Base-by-base conservation (phyloP, 2,888 invertebrate genomes). In the Achlya flavicornis region DNA sequence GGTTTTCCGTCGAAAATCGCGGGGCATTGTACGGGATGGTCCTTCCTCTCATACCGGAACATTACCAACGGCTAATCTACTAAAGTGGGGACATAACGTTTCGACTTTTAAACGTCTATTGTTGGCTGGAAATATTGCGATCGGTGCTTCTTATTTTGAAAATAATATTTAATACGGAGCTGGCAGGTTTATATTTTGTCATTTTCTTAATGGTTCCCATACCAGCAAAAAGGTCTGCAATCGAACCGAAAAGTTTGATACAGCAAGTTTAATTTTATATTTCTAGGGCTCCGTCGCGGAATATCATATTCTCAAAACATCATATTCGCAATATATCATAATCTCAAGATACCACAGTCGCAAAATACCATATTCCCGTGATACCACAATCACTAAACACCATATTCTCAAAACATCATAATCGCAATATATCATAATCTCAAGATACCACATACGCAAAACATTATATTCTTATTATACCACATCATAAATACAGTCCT, bases 11-110 rank as follows among this genome's bases (percentile, higher is more conserved):
- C 64, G 69, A 76, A 79, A 68, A 66, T 71, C 70, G 72, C 58
- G 58, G 43, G 65, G 68, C 70, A 79, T 86, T 87, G 80, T 85
- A 76, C 67, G 62, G 64, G 66, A 66, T 65, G 65, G 64, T 68
- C 67, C 70, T 65, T 71, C 66, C 67, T 66, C 66, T 62, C 41
- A 69, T 66, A 79, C 84, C 87, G 89, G 86, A 74, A 79, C 87
- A 88, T 89, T 88, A 87, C 74, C 66, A 63, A 61, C 67, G 68
- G 85, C 83, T 89, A 90, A 90, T 90, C 89, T 88, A 57, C 72
- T 79, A 85, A 86, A 90, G 89, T 88, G 87, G 80, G 72, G 71
- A 77, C 79, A 74, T 79, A 80, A 72, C 72, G 75, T 75, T 70
- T 66, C 65, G 67, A 65, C 68, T 75, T 74, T 65, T 62, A 67